These are phyloP conservation scores for human DNA, from an alignment of 2,113 vertebrate species.

Conservation along the genomic window GRCh38 chr9:9261501-9262000, in stretches of 20 bases:
- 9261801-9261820: neutral
- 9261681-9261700: neutral
- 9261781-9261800: neutral
- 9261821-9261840: neutral
- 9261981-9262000: neutral
- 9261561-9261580: conserved; percentile 28
- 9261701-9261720: neutral
- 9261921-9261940: neutral
- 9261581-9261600: neutral
- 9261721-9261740: neutral
- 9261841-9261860: conserved; percentile 23
- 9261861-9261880: neutral
- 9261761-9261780: neutral
- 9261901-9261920: neutral
- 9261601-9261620: neutral
- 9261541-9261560: conserved; percentile 66
- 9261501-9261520: conserved; percentile 56
- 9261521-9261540: conserved; percentile 63
- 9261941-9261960: neutral
- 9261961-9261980: neutral
- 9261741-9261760: conserved; percentile 42
- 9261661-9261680: neutral
- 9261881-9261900: conserved; percentile 28
- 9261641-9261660: neutral
- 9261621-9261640: neutral